Evolutionary conservation across 2,888 invertebrate genomes (phyloP).

Genomic region (Carcina quercana): DNA sequence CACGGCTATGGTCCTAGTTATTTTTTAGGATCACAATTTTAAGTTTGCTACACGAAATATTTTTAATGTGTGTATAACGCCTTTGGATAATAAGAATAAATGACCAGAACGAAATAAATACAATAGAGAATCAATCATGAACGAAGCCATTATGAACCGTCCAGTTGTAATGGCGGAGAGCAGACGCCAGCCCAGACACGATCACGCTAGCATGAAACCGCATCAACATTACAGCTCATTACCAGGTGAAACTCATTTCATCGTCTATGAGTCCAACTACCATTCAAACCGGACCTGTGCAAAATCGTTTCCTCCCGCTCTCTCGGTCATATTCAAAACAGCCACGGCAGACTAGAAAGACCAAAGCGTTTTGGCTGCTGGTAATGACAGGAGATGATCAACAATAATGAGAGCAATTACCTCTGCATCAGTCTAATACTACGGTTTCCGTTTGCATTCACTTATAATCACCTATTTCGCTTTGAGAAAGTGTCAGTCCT

Average conservation of each 20-base stretch:
- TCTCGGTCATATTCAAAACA: neutral
- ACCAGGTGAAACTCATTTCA: conserved; percentile 48
- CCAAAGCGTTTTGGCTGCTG: conserved; percentile 12
- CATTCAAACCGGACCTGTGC: conserved; percentile 2
- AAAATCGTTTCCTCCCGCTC: conserved; percentile 5
- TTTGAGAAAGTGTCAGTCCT: conserved; percentile 21
- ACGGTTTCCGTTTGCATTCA: conserved; percentile 15
- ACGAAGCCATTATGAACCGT: conserved; percentile 33
- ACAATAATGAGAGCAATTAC: conserved; percentile 22
- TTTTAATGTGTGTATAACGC: too few relatives aligned
- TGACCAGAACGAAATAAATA: neutral
- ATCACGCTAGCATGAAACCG: conserved; percentile 28
- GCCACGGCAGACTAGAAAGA: conserved; percentile 1
- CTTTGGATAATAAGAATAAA: neutral
- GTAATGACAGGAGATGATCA: conserved; percentile 21
- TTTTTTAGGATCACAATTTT: too few relatives aligned
- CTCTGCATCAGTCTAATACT: conserved; percentile 13
- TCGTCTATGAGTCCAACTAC: conserved; percentile 13
- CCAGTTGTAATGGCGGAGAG: conserved; percentile 18
- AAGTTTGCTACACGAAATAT: too few relatives aligned
- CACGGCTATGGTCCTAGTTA: too few relatives aligned
- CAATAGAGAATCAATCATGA: conserved; percentile 29
- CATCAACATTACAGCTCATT: conserved; percentile 43
- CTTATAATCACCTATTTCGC: conserved; percentile 14
- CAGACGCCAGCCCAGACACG: conserved; percentile 19